Percentiles rank a stretch among this genome's conserved stretches.
Evolutionary conservation across 2,888 invertebrate genomes (phyloP).

Genomic region (Epirrhoe alternata): DNA sequence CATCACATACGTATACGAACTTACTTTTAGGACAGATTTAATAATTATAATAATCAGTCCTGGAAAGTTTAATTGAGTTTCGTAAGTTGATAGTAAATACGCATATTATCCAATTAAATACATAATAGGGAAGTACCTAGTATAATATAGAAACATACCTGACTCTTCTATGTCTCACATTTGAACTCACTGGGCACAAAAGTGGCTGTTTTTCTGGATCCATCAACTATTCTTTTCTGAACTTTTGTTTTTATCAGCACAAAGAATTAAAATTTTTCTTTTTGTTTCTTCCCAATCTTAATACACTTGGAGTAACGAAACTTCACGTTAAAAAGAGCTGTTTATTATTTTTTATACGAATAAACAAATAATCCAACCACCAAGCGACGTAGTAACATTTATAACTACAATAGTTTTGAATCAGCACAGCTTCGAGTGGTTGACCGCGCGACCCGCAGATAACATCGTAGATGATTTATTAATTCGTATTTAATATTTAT

Average conservation of each 20-base stretch:
- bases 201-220: slow-evolving; percentile 69
- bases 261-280: neutral
- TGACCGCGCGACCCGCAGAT: slow-evolving; percentile 31
- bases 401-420: neutral
- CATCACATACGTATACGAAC: too few species aligned
- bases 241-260: neutral
- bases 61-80: too few species aligned
- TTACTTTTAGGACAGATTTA: too few species aligned
- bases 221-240: slow-evolving; percentile 47
- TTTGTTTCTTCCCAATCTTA: neutral
- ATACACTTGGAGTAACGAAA: too few species aligned
- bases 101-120: too few species aligned
- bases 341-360: too few species aligned
- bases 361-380: neutral
- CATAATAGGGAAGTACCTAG: too few species aligned
- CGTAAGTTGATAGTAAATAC: too few species aligned
- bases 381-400: neutral
- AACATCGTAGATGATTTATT: slow-evolving; percentile 27
- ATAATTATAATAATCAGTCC: too few species aligned
- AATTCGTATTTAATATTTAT: neutral
- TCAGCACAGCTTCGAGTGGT: neutral
- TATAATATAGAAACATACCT: slow-evolving; percentile 44
- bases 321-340: too few species aligned
- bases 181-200: slow-evolving; percentile 43
- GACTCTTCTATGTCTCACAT: slow-evolving; percentile 44